A percentile compares a stretch with the other conserved stretches of the same genome.
Conservation (phyloP, 1,140 invertebrate species). For the Penaeus chinensis region DNA sequence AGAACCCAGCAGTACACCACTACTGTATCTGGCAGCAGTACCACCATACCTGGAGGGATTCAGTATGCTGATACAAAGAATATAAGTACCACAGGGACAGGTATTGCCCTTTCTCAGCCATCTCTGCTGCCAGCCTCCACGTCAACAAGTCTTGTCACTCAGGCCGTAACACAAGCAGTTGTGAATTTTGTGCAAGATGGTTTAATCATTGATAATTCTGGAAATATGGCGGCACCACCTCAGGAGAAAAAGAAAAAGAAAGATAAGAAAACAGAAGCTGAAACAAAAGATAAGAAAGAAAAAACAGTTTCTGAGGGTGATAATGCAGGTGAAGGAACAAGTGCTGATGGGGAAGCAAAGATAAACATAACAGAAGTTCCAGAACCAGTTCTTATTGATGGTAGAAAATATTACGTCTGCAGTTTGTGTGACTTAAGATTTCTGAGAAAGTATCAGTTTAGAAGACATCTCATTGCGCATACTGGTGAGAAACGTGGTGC, state of each 20-base stretch:
- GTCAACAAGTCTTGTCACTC: slow-evolving; percentile 23
- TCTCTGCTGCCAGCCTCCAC: slow-evolving; percentile 15
- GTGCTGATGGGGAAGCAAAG: slow-evolving; percentile 23
- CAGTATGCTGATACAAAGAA: slow-evolving; percentile 41
- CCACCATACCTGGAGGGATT: slow-evolving; percentile 24
- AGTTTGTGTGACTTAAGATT: slow-evolving; percentile 44
- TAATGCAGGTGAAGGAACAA: slow-evolving; percentile 28
- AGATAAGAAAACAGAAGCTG: slow-evolving; percentile 31
- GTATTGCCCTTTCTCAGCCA: slow-evolving; percentile 27
- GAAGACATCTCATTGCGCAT: slow-evolving; percentile 58
- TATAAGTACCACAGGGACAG: slow-evolving; percentile 22
- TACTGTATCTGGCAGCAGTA: slow-evolving; percentile 17
- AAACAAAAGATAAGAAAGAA: slow-evolving; percentile 30
- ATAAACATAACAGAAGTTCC: slow-evolving; percentile 31
- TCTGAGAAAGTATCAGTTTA: slow-evolving; percentile 57
- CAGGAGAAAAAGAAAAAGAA: slow-evolving; percentile 40
- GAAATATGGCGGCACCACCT: slow-evolving; percentile 5
- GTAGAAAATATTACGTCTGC: slow-evolving; percentile 47
- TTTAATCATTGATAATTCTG: slow-evolving; percentile 16
- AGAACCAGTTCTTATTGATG: slow-evolving; percentile 48
- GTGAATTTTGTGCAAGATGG: slow-evolving; percentile 48
- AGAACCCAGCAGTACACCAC: slow-evolving; percentile 40
- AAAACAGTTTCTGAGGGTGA: neutral
- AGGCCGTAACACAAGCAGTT: slow-evolving; percentile 39
- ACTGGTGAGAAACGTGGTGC: slow-evolving; percentile 62